Evolutionary conservation across 2,888 invertebrate species (phyloP).

Genomic region (Temnothorax rugatulus): DNA sequence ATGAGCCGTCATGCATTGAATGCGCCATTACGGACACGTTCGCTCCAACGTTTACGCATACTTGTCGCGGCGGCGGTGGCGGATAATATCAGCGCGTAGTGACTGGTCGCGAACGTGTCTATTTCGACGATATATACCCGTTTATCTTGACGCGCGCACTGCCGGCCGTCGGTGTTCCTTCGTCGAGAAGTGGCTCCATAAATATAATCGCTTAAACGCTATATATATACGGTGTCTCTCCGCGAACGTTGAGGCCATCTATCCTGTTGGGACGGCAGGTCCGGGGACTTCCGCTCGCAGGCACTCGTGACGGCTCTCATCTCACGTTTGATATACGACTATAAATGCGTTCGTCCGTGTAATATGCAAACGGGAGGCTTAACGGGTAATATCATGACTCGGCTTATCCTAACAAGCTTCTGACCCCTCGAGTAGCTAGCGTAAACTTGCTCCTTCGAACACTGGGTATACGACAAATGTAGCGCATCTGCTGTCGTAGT

Average conservation of each 20-base stretch:
- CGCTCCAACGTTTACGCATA: slow-evolving; percentile 53
- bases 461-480: background rate
- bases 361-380: slow-evolving; percentile 63
- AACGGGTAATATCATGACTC: slow-evolving; percentile 64
- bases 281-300: slow-evolving; percentile 54
- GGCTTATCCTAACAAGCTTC: slow-evolving; percentile 50
- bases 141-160: slow-evolving; percentile 20
- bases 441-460: slow-evolving; percentile 55
- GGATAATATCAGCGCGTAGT: slow-evolving; percentile 59
- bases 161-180: slow-evolving; percentile 33
- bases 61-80: slow-evolving; percentile 30
- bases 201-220: slow-evolving; percentile 67
- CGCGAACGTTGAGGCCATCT: slow-evolving; percentile 51
- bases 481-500: slow-evolving; percentile 2
- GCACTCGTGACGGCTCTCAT: slow-evolving; percentile 40
- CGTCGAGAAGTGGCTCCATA: slow-evolving; percentile 57
- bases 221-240: slow-evolving; percentile 18
- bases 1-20: slow-evolving; percentile 54
- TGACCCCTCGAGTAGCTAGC: slow-evolving; percentile 36
- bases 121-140: slow-evolving; percentile 50
- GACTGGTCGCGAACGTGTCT: slow-evolving; percentile 37
- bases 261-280: slow-evolving; percentile 59
- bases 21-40: slow-evolving; percentile 58
- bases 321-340: slow-evolving; percentile 59
- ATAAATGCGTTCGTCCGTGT: slow-evolving; percentile 49